Percentiles rank a stretch among this genome's conserved stretches.
These are phyloP conservation scores for Nymphalis c-album DNA, from an alignment of 2,888 invertebrate species.

Conservation along the genomic window DNA sequence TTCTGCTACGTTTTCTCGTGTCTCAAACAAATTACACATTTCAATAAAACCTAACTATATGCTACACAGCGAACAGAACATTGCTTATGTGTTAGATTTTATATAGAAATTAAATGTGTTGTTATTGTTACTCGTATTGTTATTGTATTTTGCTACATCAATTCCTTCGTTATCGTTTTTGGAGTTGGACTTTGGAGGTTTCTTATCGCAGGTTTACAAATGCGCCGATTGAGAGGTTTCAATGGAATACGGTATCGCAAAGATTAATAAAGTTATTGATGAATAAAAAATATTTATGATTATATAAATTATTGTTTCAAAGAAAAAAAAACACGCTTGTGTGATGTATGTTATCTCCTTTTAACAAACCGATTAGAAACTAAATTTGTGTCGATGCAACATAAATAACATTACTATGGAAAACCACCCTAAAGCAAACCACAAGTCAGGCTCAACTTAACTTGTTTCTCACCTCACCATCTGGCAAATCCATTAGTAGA, in stretches of 20 bases:
- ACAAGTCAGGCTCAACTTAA: not conserved
- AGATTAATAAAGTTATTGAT: too few species aligned
- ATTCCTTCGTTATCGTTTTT: not conserved
- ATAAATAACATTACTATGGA: not conserved
- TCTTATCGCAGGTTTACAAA: not conserved
- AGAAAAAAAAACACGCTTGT: too few species aligned
- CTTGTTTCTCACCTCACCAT: not conserved
- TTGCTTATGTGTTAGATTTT: not conserved
- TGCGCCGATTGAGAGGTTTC: not conserved
- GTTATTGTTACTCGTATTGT: not conserved
- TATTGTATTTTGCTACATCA: not conserved
- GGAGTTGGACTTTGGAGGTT: not conserved
- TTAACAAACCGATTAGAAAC: too few species aligned
- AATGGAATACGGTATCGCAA: too few species aligned
- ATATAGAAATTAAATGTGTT: not conserved
- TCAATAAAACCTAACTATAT: constrained; percentile 22
- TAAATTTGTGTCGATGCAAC: too few species aligned
- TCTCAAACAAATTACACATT: constrained; percentile 21
- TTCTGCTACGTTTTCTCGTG: constrained; percentile 23
- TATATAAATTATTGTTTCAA: too few species aligned
- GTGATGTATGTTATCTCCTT: too few species aligned
- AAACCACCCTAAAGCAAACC: not conserved
- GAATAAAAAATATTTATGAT: too few species aligned
- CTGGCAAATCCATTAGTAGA: not conserved
- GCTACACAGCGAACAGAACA: not conserved